A percentile compares a stretch with the other conserved stretches of the same genome.
These are phyloP conservation scores for Cydia strobilella DNA, from an alignment of 1,140 invertebrate species.

Conservation along the genomic window DNA sequence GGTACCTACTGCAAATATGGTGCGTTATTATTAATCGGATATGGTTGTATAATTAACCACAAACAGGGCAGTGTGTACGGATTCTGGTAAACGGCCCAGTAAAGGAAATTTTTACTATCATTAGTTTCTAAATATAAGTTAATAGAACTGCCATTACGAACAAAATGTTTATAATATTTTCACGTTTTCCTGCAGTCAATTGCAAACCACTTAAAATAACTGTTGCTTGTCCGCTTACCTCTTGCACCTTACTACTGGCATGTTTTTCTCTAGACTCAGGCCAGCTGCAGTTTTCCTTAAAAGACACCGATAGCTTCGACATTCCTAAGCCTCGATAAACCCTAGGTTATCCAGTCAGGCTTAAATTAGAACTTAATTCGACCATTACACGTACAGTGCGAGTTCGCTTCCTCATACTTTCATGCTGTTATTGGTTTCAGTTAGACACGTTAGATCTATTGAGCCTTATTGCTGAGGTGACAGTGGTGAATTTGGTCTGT, in stretches of 20 bases:
- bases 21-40: no score
- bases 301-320: slow-evolving; percentile 3
- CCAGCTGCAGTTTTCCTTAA: slow-evolving; percentile 10
- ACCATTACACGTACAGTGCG: not conserved
- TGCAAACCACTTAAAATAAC: not conserved
- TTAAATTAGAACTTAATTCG: slow-evolving; percentile 11
- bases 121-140: no score
- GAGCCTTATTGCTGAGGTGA: not conserved
- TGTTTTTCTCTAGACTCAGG: no score
- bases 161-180: no score
- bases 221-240: not conserved
- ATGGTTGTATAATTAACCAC: no score
- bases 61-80: no score
- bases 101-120: no score
- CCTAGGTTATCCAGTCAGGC: slow-evolving; percentile 1
- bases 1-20: no score
- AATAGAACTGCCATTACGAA: no score
- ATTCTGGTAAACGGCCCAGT: no score
- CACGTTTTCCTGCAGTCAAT: no score
- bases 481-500: not conserved
- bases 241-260: not conserved
- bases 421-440: not conserved
- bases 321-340: not conserved
- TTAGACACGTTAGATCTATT: not conserved
- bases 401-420: slow-evolving; percentile 4